Evolutionary conservation across 1,140 invertebrate genomes (phyloP), one percentile per base, ranked within the genome.

Genomic region (Drosophila quadrilineata): DNA sequence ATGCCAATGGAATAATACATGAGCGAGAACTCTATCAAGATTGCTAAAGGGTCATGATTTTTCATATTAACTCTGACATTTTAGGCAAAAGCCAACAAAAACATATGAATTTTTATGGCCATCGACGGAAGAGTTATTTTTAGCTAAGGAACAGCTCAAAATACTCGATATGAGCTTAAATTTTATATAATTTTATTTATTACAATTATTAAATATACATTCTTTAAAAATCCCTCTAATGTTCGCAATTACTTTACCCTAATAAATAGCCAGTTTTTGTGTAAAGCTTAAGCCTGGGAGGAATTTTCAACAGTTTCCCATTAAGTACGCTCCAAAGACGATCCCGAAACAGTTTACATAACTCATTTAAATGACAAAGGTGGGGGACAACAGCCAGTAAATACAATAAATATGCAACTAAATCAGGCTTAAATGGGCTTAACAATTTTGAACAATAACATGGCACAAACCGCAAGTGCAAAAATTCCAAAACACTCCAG

Each of bases 391-490:
- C 17, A 38, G 16, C 28, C 63, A 56, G 45, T 49, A 71, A 71
- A 63, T 69, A 82, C 75, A 82, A 84, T 84, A 84, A 84, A 84
- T 85, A 79, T 85, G 79, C 66, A 84, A 84, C 79, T 84, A 84
- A 84, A 84, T 84, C 79, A 84, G 70, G 79, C 79, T 84, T 85
- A 84, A 84, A 85, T 84, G 74, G 79, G 74, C 79, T 84, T 84
- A 84, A 85, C 79, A 85, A 75, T 84, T 85, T 84, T 85, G 75
- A 84, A 84, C 79, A 85, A 84, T 84, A 84, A 85, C 76, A 50
- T 33, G 52, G 69, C 59, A 17, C 48, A 77, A 60, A 85, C 77
- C 79, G 79, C 79, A 84, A 84, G 74, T 85, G 71, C 79, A 65
- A 71, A 85, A 58, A 76, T 63, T 53, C 48, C 50, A 40, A 48